Conservation (phyloP, 2,113 vertebrate genomes). For the Hyaena hyaena region DNA sequence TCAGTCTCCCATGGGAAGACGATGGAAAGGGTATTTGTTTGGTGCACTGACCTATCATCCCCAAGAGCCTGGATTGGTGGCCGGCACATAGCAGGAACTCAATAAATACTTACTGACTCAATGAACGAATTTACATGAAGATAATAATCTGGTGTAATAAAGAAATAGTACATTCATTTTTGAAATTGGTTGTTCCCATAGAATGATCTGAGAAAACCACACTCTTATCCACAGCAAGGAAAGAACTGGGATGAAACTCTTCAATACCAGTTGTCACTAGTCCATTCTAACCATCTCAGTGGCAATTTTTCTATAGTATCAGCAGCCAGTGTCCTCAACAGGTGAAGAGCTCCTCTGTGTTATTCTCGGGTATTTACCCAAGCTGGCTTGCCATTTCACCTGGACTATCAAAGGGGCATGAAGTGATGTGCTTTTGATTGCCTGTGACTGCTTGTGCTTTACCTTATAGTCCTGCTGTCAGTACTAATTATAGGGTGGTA, state of each 20-base stretch:
- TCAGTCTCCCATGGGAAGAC: not conserved
- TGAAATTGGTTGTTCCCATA: not conserved
- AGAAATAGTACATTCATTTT: not conserved
- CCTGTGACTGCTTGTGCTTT: slow-evolving; percentile 21
- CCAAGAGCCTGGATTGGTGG: not conserved
- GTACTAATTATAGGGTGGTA: not conserved
- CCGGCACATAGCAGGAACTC: not conserved
- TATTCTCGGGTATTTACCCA: not conserved
- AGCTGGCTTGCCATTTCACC: not conserved
- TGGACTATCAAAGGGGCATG: not conserved
- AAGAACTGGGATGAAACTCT: not conserved
- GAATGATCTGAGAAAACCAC: not conserved
- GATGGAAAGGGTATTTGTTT: not conserved
- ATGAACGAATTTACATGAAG: not conserved
- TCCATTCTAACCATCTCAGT: not conserved
- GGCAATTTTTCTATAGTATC: not conserved
- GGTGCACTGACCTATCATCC: not conserved
- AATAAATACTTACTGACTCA: not conserved
- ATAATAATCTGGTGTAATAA: not conserved
- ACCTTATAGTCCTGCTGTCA: not conserved
- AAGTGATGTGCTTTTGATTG: slow-evolving; percentile 23
- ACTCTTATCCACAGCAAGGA: not conserved
- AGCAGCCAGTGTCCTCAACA: not conserved
- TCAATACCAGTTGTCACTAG: not conserved
- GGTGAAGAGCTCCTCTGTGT: not conserved